phyloP scores from a whole-genome alignment of 2,797 vertebrate genomes.

The Austrolebias charrua region DNA sequence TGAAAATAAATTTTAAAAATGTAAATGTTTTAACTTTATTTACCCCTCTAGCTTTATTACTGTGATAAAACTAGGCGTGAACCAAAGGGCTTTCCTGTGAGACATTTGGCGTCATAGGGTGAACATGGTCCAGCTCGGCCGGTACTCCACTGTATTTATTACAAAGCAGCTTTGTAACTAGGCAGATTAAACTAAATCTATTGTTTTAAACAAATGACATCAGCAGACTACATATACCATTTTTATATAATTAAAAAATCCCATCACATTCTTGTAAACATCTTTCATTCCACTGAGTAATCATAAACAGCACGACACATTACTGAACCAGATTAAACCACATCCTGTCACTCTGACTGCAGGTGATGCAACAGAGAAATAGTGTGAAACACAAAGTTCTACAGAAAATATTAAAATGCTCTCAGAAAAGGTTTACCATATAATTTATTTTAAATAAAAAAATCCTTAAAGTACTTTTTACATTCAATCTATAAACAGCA shows the following conservation, averaged over 20 bases:
- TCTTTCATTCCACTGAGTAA: background rate
- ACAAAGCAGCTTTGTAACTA: conserved; percentile 36
- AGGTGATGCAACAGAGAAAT: conserved; percentile 7
- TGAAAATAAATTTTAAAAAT: no score
- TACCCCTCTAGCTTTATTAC: no score
- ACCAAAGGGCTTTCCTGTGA: no score
- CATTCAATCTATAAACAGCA: conserved; percentile 9
- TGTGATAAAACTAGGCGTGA: no score
- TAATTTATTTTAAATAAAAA: conserved; percentile 52
- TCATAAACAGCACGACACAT: background rate
- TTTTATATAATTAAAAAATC: no score
- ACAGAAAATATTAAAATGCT: background rate
- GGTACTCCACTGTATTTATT: conserved; percentile 36
- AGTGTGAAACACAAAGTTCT: background rate
- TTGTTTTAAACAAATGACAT: conserved; percentile 9
- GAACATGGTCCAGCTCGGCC: conserved; percentile 46
- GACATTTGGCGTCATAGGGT: conserved; percentile 58
- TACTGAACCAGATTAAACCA: background rate
- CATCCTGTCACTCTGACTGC: background rate
- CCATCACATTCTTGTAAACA: background rate
- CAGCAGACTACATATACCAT: background rate
- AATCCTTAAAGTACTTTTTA: conserved; percentile 43
- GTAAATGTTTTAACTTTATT: no score
- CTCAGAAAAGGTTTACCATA: conserved; percentile 9
- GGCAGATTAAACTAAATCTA: no score